Base-by-base conservation (phyloP, 2,113 vertebrate species). In the Seriola dumerili region DNA sequence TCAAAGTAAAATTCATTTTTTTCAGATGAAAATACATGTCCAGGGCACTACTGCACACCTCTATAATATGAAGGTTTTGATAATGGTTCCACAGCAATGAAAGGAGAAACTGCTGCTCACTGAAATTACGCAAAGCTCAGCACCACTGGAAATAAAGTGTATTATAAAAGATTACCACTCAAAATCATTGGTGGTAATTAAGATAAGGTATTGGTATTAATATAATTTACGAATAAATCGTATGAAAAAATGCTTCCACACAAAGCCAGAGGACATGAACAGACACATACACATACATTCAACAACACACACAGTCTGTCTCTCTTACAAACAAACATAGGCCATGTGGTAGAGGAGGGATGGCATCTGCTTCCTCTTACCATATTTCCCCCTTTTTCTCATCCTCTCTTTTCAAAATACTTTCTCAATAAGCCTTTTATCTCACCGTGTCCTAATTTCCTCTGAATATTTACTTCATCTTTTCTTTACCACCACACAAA, bases 231-330 rank as follows among this genome's bases (percentile, higher is more conserved):
- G 6, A 58, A 29, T 68, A 10, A 34, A 72, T 19, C 9, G 3
- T 23, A 38, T 8, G 5, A 95, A 95, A 96, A 95, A 95, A 96
- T 94, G 94, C 94, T 95, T 96, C 96, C 95, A 58, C 23, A 50
- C 32, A 55, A 42, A 52, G 29, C 34, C 72, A 77, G 32, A 50
- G 48, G 10, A 84, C n/a, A n/a, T 12, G 34, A 34, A 36, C 9
- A 25, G 36, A 66, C 48, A 55, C 63, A 61, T 16, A 72, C 44
- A 70, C 36, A 68, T 32, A 81, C 23, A 57, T 3, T 38, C 42
- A 65, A 57, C 9, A 48, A 75, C 76, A 74, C 64, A 72, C 87
- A 72, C 73, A 80, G 62, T 52, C 69, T 14, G 64, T 69, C 62
- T 80, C 72, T 7, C 42, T 4, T 71, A 57, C 50, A 83, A 32